A percentile compares a stretch with the other conserved stretches of the same genome.
Evolutionary conservation across 2,888 invertebrate species (phyloP).

Genomic region (Chrysomela aeneicollis): DNA sequence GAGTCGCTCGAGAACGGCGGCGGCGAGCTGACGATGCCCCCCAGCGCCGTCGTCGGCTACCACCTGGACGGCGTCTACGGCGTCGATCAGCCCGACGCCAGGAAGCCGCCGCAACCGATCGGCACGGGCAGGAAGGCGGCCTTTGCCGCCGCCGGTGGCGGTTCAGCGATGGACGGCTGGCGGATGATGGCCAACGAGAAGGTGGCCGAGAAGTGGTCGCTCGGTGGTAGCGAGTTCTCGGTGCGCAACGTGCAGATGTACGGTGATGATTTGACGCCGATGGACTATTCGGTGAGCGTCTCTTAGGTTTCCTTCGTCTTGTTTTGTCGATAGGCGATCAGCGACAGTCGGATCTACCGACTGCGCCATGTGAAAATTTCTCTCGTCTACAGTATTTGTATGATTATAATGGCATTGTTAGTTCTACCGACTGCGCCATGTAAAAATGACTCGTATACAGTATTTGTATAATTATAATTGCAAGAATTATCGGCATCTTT

Average conservation of each 20-base stretch:
- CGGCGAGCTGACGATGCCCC: slow-evolving; percentile 56
- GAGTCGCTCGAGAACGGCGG: slow-evolving; percentile 61
- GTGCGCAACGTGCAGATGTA: slow-evolving; percentile 52
- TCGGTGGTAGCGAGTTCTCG: slow-evolving; percentile 43
- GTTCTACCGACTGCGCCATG: no score
- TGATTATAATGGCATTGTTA: no score
- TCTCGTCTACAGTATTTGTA: no score
- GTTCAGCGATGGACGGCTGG: slow-evolving; percentile 47
- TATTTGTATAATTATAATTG: no score
- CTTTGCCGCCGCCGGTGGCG: slow-evolving; percentile 32
- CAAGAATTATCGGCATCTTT: no score
- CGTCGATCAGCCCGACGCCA: slow-evolving; percentile 57
- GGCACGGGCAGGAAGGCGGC: slow-evolving; percentile 79
- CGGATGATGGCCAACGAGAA: slow-evolving; percentile 27
- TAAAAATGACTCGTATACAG: no score
- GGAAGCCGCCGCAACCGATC: slow-evolving; percentile 69
- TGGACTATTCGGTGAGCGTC: slow-evolving; percentile 61
- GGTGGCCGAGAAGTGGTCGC: slow-evolving; percentile 40
- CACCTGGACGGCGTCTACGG: slow-evolving; percentile 40
- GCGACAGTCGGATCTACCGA: no score
- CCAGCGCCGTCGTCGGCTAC: slow-evolving; percentile 28
- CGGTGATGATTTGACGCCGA: slow-evolving; percentile 62
- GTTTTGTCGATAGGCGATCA: no score
- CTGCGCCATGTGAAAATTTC: no score
- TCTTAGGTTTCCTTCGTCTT: not conserved